phyloP scores from a whole-genome alignment of 2,888 invertebrate genomes.

The Andrena marginata region DNA sequence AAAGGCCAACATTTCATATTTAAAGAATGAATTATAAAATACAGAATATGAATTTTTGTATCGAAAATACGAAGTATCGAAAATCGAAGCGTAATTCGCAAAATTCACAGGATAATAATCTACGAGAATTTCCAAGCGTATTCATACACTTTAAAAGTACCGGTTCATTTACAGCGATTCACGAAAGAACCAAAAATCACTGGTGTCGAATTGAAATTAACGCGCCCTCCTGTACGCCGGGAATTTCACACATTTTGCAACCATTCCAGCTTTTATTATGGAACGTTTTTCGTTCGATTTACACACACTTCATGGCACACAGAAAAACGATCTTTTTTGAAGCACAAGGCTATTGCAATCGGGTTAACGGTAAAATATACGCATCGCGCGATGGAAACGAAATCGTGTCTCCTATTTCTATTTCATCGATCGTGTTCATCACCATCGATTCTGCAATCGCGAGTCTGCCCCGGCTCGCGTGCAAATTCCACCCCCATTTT shows the following conservation, averaged over 20 bases:
- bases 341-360: background rate
- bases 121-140: too few species aligned
- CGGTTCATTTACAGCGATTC: too few species aligned
- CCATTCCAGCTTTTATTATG: background rate
- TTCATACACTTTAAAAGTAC: too few species aligned
- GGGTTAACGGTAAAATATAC: constrained; percentile 1
- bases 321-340: background rate
- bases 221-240: background rate
- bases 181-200: too few species aligned
- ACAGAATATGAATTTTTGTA: too few species aligned
- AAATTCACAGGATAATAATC: too few species aligned
- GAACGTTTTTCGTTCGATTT: background rate
- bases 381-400: background rate
- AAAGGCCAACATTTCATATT: too few species aligned
- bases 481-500: background rate
- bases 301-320: background rate
- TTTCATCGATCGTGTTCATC: constrained; percentile 2
- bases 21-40: too few species aligned
- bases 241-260: background rate
- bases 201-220: background rate
- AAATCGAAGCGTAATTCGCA: too few species aligned
- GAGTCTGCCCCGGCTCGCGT: background rate
- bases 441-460: background rate
- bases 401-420: constrained; percentile 8
- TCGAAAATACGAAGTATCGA: too few species aligned